phyloP scores from a whole-genome alignment of 1,140 invertebrate genomes.

The Chironomus striatipennis region DNA sequence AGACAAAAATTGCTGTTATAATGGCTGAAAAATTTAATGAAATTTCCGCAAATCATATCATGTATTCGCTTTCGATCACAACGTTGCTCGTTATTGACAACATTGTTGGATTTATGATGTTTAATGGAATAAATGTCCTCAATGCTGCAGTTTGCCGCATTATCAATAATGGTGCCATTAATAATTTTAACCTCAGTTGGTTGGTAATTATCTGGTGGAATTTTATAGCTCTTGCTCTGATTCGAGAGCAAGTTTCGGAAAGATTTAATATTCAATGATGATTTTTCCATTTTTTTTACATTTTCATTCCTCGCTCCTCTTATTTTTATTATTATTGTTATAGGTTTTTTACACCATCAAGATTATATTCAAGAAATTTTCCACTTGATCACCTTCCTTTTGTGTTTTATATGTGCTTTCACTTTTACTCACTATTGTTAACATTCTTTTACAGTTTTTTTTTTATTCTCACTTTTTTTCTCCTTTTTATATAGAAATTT shows the following conservation, averaged over 20 bases:
- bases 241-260: not conserved
- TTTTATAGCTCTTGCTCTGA: constrained; percentile 16
- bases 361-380: too few relatives aligned
- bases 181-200: constrained; percentile 16
- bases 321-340: not conserved
- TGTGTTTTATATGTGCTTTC: not conserved
- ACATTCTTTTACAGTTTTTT: not conserved
- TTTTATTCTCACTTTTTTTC: not conserved
- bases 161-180: not conserved
- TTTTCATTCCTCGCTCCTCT: not conserved
- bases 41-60: not conserved
- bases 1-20: constrained; percentile 16
- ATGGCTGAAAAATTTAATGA: not conserved
- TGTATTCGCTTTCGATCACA: not conserved
- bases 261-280: constrained; percentile 20
- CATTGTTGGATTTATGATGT: not conserved
- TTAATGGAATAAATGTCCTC: constrained; percentile 10
- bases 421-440: not conserved
- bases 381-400: not conserved
- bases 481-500: too few relatives aligned
- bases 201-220: not conserved
- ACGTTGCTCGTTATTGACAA: not conserved
- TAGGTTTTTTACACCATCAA: too few relatives aligned
- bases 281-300: constrained; percentile 19
- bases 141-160: constrained; percentile 12